phyloP scores from a whole-genome alignment of 1,140 invertebrate species.

The Eulimnadia texana region DNA sequence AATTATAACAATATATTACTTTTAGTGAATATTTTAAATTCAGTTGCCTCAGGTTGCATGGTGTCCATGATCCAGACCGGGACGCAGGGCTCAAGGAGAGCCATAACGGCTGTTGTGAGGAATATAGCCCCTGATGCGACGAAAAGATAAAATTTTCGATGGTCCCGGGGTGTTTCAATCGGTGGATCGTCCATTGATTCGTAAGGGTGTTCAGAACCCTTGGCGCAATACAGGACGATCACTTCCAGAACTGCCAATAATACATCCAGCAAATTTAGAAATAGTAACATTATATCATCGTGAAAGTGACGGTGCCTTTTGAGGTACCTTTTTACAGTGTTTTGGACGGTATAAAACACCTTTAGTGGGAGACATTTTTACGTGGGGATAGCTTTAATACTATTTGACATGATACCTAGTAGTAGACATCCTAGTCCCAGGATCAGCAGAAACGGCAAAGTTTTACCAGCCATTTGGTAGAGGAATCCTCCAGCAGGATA shows the following conservation, averaged over 20 bases:
- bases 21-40: conserved; percentile 4
- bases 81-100: conserved; percentile 63
- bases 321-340: too few species aligned
- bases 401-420: conserved; percentile 22
- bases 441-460: conserved; percentile 53
- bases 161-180: not conserved
- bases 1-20: conserved; percentile 7
- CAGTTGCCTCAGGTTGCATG: conserved; percentile 47
- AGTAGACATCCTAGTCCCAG: conserved; percentile 40
- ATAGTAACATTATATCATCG: too few species aligned
- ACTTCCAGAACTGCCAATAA: too few species aligned
- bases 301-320: too few species aligned
- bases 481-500: conserved; percentile 62
- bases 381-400: too few species aligned
- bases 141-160: conserved; percentile 19
- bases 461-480: conserved; percentile 57
- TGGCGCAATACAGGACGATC: not conserved
- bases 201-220: not conserved
- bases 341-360: too few species aligned
- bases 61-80: conserved; percentile 61
- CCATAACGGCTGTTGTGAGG: conserved; percentile 53
- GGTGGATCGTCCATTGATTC: not conserved
- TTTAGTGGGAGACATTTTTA: too few species aligned
- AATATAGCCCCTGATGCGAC: conserved; percentile 45
- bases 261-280: too few species aligned